Evolutionary conservation across 2,113 vertebrate species (phyloP).

Genomic region (Thalassarche chlororhynchos): DNA sequence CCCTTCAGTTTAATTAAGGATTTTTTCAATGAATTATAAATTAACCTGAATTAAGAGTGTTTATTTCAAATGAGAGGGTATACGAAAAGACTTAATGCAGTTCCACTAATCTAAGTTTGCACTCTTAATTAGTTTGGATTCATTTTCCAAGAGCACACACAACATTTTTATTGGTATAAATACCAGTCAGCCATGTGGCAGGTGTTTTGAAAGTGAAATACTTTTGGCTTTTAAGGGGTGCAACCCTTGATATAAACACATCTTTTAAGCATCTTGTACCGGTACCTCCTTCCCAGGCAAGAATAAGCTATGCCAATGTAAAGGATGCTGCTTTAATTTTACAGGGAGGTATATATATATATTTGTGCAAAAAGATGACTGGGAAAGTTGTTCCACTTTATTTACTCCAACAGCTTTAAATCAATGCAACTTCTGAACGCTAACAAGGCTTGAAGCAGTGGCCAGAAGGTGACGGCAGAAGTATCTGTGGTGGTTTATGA

Average conservation of each 20-base stretch:
- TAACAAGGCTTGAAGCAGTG: background rate
- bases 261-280: background rate
- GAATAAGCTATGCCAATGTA: background rate
- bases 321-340: background rate
- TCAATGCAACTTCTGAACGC: background rate
- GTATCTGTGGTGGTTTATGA: background rate
- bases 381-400: background rate
- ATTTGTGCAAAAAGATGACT: background rate
- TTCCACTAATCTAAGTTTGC: background rate
- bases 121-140: background rate
- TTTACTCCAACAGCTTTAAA: background rate
- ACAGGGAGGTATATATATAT: background rate
- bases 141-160: background rate
- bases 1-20: background rate
- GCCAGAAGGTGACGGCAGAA: background rate
- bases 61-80: background rate
- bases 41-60: background rate
- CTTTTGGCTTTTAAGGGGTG: background rate
- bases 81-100: background rate
- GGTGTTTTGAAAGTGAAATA: background rate
- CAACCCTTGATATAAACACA: background rate
- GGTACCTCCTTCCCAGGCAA: background rate
- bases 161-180: background rate
- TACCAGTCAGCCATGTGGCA: background rate
- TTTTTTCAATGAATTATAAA: background rate